Evolutionary conservation across 2,888 invertebrate species (phyloP).

Genomic region (Gymnosoma rotundatum): DNA sequence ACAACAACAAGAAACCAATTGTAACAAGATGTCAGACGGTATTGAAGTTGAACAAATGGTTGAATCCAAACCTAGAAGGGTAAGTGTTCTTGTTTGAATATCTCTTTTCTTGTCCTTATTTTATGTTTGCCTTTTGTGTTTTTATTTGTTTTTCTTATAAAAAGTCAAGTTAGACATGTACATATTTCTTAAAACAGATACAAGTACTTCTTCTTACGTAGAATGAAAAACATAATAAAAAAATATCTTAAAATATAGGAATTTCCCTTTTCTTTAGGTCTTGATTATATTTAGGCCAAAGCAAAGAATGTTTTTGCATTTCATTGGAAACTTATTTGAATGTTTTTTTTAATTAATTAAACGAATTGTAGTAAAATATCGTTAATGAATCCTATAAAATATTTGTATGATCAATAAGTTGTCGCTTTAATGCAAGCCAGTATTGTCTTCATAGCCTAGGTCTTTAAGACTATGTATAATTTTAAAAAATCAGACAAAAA

Average conservation of each 20-base stretch:
- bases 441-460: no score
- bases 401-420: no score
- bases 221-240: not conserved
- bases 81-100: conserved; percentile 79
- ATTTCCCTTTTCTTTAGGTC: conserved; percentile 23
- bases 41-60: conserved; percentile 85
- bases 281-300: conserved; percentile 1
- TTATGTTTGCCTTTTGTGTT: conserved; percentile 24
- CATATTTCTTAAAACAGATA: conserved; percentile 33
- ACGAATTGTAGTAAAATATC: no score
- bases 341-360: no score
- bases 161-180: conserved; percentile 45
- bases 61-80: conserved; percentile 86
- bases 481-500: no score
- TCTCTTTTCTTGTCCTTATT: conserved; percentile 34
- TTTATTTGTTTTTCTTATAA: conserved; percentile 1
- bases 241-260: conserved; percentile 15
- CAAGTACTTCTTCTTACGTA: conserved; percentile 30
- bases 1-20: conserved; percentile 48
- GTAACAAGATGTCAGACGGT: conserved; percentile 83
- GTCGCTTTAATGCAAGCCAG: no score
- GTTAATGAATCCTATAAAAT: no score
- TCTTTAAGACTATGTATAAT: no score
- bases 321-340: no score
- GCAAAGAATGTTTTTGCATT: no score